phyloP scores from a whole-genome alignment of 2,797 vertebrate species.

The Champsocephalus esox region DNA sequence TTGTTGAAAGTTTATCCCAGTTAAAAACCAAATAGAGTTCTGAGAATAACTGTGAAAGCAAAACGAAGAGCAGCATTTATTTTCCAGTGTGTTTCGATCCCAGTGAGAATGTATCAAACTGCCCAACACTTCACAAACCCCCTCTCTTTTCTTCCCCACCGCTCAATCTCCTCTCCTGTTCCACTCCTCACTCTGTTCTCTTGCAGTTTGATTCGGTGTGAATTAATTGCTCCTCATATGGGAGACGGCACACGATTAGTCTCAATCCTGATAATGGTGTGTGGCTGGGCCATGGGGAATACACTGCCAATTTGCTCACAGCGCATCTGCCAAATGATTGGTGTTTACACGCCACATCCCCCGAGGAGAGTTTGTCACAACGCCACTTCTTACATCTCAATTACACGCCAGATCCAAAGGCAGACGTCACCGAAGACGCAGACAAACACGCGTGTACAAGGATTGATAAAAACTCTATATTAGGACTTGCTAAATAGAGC shows the following conservation, averaged over 20 bases:
- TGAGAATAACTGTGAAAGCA: slow-evolving; percentile 8
- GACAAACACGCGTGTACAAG: slow-evolving; percentile 1
- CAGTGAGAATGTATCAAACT: slow-evolving; percentile 24
- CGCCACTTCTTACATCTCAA: slow-evolving; percentile 86
- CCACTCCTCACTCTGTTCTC: slow-evolving; percentile 61
- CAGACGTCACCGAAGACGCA: slow-evolving; percentile 42
- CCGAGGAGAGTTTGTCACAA: slow-evolving; percentile 85
- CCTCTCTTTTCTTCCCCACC: neutral
- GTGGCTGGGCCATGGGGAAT: slow-evolving; percentile 84
- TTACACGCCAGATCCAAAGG: slow-evolving; percentile 73
- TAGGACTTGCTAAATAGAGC: neutral
- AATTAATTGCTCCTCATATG: slow-evolving; percentile 90
- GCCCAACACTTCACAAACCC: slow-evolving; percentile 16
- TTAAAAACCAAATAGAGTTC: slow-evolving; percentile 32
- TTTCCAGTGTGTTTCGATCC: slow-evolving; percentile 28
- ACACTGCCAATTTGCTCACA: slow-evolving; percentile 85
- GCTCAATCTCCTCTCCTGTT: slow-evolving; percentile 39
- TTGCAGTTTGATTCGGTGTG: slow-evolving; percentile 83
- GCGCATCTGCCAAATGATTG: slow-evolving; percentile 90
- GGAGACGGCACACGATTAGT: slow-evolving; percentile 88
- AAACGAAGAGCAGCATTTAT: slow-evolving; percentile 30
- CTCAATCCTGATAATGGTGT: slow-evolving; percentile 89
- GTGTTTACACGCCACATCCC: slow-evolving; percentile 88
- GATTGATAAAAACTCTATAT: slow-evolving; percentile 18
- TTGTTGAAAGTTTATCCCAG: slow-evolving; percentile 39